Evolutionary conservation across 2,797 vertebrate species (phyloP).

Genomic region (Neopelma chrysocephalum): DNA sequence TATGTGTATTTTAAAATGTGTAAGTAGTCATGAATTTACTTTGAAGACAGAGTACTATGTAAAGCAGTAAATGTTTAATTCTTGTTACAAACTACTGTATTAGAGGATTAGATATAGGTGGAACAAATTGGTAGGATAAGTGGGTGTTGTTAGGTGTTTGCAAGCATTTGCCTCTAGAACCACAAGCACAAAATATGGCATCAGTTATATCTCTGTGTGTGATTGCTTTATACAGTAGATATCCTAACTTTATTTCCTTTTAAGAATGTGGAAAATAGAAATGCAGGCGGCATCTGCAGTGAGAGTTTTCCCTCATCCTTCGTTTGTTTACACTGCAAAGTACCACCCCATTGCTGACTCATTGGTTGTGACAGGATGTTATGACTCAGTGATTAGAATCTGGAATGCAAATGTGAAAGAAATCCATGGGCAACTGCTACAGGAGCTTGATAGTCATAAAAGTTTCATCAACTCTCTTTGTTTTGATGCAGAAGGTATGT

Average conservation of each 20-base stretch:
- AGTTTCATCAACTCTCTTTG: slow-evolving; percentile 92
- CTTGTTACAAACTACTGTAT: background rate
- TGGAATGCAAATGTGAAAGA: slow-evolving; percentile 87
- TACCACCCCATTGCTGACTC: slow-evolving; percentile 85
- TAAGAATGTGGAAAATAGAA: slow-evolving; percentile 93
- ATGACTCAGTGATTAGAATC: slow-evolving; percentile 86
- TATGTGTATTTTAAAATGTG: background rate
- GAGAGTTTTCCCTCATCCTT: slow-evolving; percentile 93
- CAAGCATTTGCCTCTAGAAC: background rate
- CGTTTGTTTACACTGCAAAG: slow-evolving; percentile 91
- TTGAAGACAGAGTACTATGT: background rate
- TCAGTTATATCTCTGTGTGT: background rate
- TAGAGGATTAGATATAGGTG: background rate
- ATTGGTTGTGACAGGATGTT: slow-evolving; percentile 91
- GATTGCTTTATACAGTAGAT: background rate
- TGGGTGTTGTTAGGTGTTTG: background rate
- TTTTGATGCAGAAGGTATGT: slow-evolving; percentile 92
- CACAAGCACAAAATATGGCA: background rate
- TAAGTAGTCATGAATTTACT: background rate
- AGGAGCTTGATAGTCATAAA: slow-evolving; percentile 89
- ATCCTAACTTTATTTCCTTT: slow-evolving; percentile 1
- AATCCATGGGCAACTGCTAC: slow-evolving; percentile 85
- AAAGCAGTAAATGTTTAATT: background rate
- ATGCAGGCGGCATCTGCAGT: slow-evolving; percentile 77
- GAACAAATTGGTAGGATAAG: background rate